Conservation (phyloP, 2,888 invertebrate genomes). For the Drosophila greeni region DNA sequence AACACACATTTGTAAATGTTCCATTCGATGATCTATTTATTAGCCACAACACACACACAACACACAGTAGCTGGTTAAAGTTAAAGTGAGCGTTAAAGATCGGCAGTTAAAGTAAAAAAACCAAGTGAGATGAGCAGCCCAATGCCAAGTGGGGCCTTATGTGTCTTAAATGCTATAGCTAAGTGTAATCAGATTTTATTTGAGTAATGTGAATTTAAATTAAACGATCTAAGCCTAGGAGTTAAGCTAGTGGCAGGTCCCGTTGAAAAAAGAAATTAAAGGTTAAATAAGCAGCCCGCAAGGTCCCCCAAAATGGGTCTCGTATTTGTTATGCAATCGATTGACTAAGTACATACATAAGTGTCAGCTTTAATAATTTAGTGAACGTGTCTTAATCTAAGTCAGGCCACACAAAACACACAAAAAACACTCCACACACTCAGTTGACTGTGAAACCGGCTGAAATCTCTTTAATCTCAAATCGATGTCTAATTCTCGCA, state of each 20-base stretch:
- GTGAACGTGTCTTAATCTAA: constrained; percentile 61
- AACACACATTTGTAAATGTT: constrained; percentile 59
- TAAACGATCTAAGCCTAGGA: constrained; percentile 52
- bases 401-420: constrained; percentile 43
- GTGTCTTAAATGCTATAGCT: constrained; percentile 79
- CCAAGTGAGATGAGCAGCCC: constrained; percentile 48
- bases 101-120: constrained; percentile 27
- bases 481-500: constrained; percentile 32
- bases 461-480: constrained; percentile 67
- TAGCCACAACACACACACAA: constrained; percentile 16
- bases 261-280: constrained; percentile 20
- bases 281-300: constrained; percentile 12
- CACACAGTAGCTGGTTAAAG: constrained; percentile 28
- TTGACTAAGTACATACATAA: constrained; percentile 71
- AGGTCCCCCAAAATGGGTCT: constrained; percentile 29
- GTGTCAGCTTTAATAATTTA: constrained; percentile 78
- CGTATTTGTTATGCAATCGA: constrained; percentile 60
- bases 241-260: constrained; percentile 42
- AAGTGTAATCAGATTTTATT: constrained; percentile 71
- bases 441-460: constrained; percentile 41
- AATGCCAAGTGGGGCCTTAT: constrained; percentile 78
- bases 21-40: constrained; percentile 40
- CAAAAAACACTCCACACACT: constrained; percentile 15
- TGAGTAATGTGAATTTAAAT: constrained; percentile 55
- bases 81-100: constrained; percentile 16